These are phyloP conservation scores for zebrafish (Danio rerio) DNA, from an alignment of 2,113 vertebrate genomes.

Conservation along the genomic window GRCz12tu NC_133178.1:1904001-1904500, in stretches of 20 bases:
- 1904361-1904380: neutral
- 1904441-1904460: too few relatives aligned
- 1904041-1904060: neutral
- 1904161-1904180: neutral
- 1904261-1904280: neutral
- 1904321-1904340: slow-evolving; percentile 3
- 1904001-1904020: neutral
- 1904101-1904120: neutral
- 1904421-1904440: too few relatives aligned
- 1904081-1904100: neutral
- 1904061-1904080: neutral
- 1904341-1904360: neutral
- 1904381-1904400: slow-evolving; percentile 26
- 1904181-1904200: neutral
- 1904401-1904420: slow-evolving; percentile 8
- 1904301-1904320: neutral
- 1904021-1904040: neutral
- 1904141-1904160: neutral
- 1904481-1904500: too few relatives aligned
- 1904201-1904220: slow-evolving; percentile 11
- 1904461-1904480: too few relatives aligned
- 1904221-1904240: neutral
- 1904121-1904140: neutral
- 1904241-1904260: neutral
- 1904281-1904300: slow-evolving; percentile 12